Evolutionary conservation across 23 tunicate genomes (phyloP), one percentile per base, ranked within the genome.

Genomic region (Trididemnum miniatum): DNA sequence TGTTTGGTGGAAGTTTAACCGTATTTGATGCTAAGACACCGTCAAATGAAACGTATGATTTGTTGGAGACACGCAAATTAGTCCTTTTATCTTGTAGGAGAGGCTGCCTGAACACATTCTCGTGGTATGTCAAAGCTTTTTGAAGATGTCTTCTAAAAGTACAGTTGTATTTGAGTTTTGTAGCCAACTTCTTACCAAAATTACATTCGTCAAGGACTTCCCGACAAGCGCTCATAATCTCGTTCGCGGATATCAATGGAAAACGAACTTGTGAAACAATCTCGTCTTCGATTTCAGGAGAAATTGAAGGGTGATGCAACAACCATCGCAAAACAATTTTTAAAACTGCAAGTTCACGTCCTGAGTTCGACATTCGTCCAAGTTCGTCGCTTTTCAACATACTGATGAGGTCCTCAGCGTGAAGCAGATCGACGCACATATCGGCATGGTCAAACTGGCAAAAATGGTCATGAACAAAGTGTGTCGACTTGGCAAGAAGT

Each of bases 21-120:
- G 78, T 44, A 15, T 49, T 35, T 50, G 82, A 81, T 15, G 98
- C 73, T 31, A 84, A 36, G 31, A 93, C 98, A 0, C 98, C 98
- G 50, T 93, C 98, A 18, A 93, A 63, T 54, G 89, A 74, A 0
- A 76, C 81, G 49, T 76, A 51, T 26, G 49, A 50, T 39, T 22
- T 33, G 12, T 74, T 20, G 1, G 35, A 18, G 9, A 49, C 71
- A 0, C 98, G 89, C 24, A 93, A 30, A 26, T 74, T 25, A 26
- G 93, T 66, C 2, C 65, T 34, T 1, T 51, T 25, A 38, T 36
- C 51, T 71, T 84, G 93, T 31, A 84, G 57, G 9, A 88, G 77
- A 4, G 98, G 98, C 38, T 93, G 98, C 35, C 59, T 77, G 52
- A 35, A 84, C 22, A 84, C 7, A 0, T 39, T 50, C 0, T 79